Percentiles rank a stretch among this genome's conserved stretches.
These are phyloP conservation scores for Paralvinella palmiformis DNA, from an alignment of 1,140 invertebrate species.

Conservation along the genomic window DNA sequence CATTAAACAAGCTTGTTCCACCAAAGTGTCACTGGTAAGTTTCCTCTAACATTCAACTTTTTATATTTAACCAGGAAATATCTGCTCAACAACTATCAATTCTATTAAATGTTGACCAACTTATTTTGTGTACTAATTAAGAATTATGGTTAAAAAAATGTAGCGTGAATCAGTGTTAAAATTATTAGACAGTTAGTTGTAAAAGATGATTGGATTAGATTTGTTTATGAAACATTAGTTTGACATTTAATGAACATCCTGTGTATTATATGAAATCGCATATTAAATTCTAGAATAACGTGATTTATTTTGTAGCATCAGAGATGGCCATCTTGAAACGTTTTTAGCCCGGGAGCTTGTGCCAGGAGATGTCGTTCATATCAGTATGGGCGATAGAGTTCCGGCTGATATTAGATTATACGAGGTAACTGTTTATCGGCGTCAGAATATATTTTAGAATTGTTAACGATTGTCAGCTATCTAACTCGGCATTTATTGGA, in stretches of 20 bases:
- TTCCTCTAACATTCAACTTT: neutral
- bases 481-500: no score
- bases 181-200: neutral
- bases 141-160: neutral
- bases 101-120: neutral
- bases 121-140: neutral
- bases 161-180: neutral
- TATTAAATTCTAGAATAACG: neutral
- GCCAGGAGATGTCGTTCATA: conserved; percentile 91
- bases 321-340: conserved; percentile 79
- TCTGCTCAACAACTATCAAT: no score
- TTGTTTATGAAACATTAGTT: neutral
- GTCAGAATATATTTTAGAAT: no score
- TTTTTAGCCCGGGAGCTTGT: conserved; percentile 93
- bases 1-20: conserved; percentile 95
- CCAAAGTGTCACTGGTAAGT: conserved; percentile 56
- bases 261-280: neutral
- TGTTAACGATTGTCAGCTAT: no score
- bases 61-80: neutral
- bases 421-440: conserved; percentile 59
- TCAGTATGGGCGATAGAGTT: conserved; percentile 91
- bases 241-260: neutral
- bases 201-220: neutral
- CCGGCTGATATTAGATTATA: conserved; percentile 91
- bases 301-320: conserved; percentile 53